Evolutionary conservation across 2,113 vertebrate species (phyloP), one percentile per base, ranked within the genome.

Genomic region (Acrocephalus kingi): DNA sequence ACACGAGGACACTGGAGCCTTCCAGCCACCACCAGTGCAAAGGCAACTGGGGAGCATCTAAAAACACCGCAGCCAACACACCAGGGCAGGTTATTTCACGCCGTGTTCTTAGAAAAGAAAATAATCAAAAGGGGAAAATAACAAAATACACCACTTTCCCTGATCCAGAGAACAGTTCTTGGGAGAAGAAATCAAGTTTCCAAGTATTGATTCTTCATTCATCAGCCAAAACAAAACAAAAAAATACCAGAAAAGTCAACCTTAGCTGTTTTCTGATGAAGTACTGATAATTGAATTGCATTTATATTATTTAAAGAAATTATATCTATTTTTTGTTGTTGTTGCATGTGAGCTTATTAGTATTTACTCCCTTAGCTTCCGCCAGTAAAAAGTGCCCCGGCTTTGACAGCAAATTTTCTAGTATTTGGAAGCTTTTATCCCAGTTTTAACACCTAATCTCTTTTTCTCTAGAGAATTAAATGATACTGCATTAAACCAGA

Each of bases 391-490:
- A 58, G 64, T 46, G 91, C 75, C 84, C 58, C 74, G 51, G 69
- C 77, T 97, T 97, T 97, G 96, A 97, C 94, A 96, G 84, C 90
- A 97, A 92, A 97, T 97, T 96, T 97, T 94, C 96, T 92, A 89
- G 97, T 94, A 96, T 97, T 96, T 96, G 83, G 76, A 96, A 95
- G 97, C 95, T 97, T 98, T 97, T 96, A 97, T 96, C 92, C 95
- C 92, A 95, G 94, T 98, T 98, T 98, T 97, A 97, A 96, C 96
- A 97, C 97, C 96, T 97, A 97, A 91, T 94, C 96, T 96, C 89
- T 88, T 96, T 96, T 96, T 81, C 98, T 97, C 97, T 87, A 66
- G 98, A 98, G 98, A 97, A 97, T 95, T 96, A 96, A 96, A 79
- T 71, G 95, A 97, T 95, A 95, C 39, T 87, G 84, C 90, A 80